A percentile compares a stretch with the other conserved stretches of the same genome.
These are phyloP conservation scores for Euclidia mi DNA, from an alignment of 2,888 invertebrate genomes.

Conservation along the genomic window DNA sequence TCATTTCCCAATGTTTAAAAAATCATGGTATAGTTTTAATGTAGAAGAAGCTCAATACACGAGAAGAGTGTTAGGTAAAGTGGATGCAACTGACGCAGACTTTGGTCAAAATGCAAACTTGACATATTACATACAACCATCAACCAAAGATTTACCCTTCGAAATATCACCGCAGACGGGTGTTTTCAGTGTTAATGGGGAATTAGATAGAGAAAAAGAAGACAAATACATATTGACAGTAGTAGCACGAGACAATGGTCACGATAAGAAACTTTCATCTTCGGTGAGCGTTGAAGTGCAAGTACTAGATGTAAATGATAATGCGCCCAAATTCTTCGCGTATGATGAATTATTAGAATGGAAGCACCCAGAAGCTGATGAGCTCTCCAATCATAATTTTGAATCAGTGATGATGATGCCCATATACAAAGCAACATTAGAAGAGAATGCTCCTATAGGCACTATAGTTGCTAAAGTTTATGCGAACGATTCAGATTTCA, in stretches of 20 bases:
- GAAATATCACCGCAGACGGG: constrained; percentile 92
- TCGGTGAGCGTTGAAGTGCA: constrained; percentile 95
- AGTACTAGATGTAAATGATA: constrained; percentile 95
- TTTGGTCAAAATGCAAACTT: constrained; percentile 95
- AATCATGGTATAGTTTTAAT: constrained; percentile 95
- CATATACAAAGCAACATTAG: constrained; percentile 93
- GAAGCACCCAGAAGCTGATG: constrained; percentile 84
- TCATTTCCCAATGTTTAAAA: constrained; percentile 95
- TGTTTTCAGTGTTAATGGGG: constrained; percentile 92
- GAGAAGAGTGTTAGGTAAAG: constrained; percentile 92
- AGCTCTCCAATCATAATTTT: constrained; percentile 86
- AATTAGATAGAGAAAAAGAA: constrained; percentile 93
- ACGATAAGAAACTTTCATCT: constrained; percentile 91
- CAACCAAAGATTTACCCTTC: constrained; percentile 91
- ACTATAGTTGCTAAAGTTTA: constrained; percentile 93
- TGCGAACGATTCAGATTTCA: constrained; percentile 96
- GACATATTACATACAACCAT: constrained; percentile 91
- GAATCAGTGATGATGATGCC: constrained; percentile 91
- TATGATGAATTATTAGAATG: constrained; percentile 91
- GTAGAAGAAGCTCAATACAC: constrained; percentile 94
- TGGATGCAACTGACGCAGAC: constrained; percentile 95
- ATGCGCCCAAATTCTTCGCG: constrained; percentile 94
- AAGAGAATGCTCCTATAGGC: constrained; percentile 94
- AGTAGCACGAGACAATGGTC: constrained; percentile 93
- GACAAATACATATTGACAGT: constrained; percentile 93